phyloP scores from a whole-genome alignment of 1,140 invertebrate genomes.

The Drosophila sechellia region DNA sequence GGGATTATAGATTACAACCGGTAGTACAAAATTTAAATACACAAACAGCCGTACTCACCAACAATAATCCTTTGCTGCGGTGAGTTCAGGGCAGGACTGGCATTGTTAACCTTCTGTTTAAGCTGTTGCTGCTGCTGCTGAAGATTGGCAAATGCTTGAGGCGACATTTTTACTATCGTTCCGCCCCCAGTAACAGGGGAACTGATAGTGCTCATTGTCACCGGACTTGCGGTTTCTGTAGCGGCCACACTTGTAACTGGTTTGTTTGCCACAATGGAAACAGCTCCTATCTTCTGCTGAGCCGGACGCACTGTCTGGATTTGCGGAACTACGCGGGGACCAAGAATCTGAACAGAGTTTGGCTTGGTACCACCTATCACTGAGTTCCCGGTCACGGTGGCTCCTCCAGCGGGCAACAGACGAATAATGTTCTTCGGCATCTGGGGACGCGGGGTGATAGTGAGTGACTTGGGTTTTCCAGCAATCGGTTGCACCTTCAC shows the following conservation, averaged over 20 bases:
- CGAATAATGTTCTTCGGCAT: conserved; percentile 73
- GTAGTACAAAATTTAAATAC: background rate
- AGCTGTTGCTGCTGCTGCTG: conserved; percentile 72
- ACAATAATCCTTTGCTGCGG: conserved; percentile 73
- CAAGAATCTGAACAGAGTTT: conserved; percentile 63
- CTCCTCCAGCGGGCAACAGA: conserved; percentile 49
- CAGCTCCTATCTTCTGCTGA: conserved; percentile 69
- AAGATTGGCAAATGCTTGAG: conserved; percentile 71
- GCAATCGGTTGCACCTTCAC: conserved; percentile 12
- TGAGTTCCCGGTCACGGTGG: background rate
- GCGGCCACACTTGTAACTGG: conserved; percentile 14
- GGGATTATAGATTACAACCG: background rate
- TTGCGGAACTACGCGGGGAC: conserved; percentile 67
- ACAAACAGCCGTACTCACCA: conserved; percentile 42
- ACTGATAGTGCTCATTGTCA: conserved; percentile 11
- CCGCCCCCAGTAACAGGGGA: conserved; percentile 32
- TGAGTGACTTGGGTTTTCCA: conserved; percentile 25
- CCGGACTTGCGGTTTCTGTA: conserved; percentile 10
- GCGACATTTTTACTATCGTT: conserved; percentile 78
- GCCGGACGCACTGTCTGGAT: conserved; percentile 58
- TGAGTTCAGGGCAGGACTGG: conserved; percentile 29
- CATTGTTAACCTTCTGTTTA: conserved; percentile 53
- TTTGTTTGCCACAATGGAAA: conserved; percentile 60
- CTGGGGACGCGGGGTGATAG: conserved; percentile 55
- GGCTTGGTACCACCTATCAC: conserved; percentile 25